Conservation (phyloP, 2,113 vertebrate species). For the Phalacrocorax brasilianus region DNA sequence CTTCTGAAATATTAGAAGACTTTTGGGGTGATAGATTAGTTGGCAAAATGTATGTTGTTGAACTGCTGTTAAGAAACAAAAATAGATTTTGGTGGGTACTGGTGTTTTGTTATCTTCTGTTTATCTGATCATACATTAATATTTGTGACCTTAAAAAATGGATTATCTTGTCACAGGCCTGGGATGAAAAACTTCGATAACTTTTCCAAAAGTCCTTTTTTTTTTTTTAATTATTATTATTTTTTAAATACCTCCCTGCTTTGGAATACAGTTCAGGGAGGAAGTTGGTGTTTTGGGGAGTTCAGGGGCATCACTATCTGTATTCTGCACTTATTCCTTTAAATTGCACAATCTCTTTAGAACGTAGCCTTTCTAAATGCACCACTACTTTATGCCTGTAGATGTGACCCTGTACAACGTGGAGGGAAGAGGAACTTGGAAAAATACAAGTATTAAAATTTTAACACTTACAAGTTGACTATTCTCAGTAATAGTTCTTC, state of each 20-base stretch:
- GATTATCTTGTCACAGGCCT: neutral
- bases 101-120: neutral
- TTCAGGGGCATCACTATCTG: neutral
- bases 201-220: neutral
- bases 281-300: neutral
- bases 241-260: neutral
- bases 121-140: neutral
- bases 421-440: neutral
- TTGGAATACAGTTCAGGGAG: neutral
- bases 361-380: neutral
- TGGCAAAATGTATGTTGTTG: neutral
- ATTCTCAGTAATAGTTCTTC: neutral
- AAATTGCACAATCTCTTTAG: neutral
- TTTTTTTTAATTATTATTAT: too few species aligned
- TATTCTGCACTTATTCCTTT: neutral
- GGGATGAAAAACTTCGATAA: neutral
- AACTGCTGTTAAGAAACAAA: neutral
- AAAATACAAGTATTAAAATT: neutral
- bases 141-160: neutral
- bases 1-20: neutral
- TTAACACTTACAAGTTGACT: neutral
- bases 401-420: fast-evolving
- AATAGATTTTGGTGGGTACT: neutral
- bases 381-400: neutral
- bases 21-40: neutral